Percentiles rank a stretch among this genome's conserved stretches.
phyloP scores from a whole-genome alignment of 2,888 invertebrate species.

The Tetranychus truncatus region DNA sequence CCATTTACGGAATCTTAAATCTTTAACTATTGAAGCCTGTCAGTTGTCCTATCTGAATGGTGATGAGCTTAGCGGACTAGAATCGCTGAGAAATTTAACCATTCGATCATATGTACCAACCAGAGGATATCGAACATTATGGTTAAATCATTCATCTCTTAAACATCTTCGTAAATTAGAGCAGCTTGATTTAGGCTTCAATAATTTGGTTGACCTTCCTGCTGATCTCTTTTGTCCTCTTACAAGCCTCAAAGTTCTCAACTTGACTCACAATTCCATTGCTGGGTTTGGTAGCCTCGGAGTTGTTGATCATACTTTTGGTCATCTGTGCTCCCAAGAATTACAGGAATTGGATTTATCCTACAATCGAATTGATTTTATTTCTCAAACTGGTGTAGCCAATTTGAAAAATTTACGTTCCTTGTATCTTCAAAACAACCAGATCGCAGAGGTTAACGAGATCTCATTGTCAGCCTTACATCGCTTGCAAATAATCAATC shows the following conservation, averaged over 20 bases:
- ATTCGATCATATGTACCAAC: conserved; percentile 58
- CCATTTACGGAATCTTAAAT: conserved; percentile 48
- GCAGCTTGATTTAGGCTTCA: conserved; percentile 26
- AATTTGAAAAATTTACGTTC: conserved; percentile 47
- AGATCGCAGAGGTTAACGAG: conserved; percentile 43
- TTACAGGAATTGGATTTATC: conserved; percentile 46
- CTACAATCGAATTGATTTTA: conserved; percentile 48
- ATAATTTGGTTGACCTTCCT: conserved; percentile 38
- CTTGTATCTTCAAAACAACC: conserved; percentile 49
- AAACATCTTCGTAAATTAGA: conserved; percentile 26
- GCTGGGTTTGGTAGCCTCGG: conserved; percentile 30
- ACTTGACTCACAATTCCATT: conserved; percentile 55
- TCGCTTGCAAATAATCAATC: conserved; percentile 58
- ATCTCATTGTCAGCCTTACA: conserved; percentile 59
- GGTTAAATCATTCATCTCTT: conserved; percentile 27
- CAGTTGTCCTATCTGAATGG: conserved; percentile 36
- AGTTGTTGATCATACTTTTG: conserved; percentile 20
- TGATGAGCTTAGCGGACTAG: conserved; percentile 43
- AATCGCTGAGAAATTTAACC: conserved; percentile 46
- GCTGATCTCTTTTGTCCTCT: conserved; percentile 42
- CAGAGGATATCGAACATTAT: conserved; percentile 45
- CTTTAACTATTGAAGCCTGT: conserved; percentile 55
- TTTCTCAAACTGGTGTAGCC: conserved; percentile 53
- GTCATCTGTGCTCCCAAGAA: conserved; percentile 29
- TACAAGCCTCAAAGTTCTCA: conserved; percentile 40